Base-by-base conservation (phyloP, 2,797 vertebrate species). In the Strix occidentalis region DNA sequence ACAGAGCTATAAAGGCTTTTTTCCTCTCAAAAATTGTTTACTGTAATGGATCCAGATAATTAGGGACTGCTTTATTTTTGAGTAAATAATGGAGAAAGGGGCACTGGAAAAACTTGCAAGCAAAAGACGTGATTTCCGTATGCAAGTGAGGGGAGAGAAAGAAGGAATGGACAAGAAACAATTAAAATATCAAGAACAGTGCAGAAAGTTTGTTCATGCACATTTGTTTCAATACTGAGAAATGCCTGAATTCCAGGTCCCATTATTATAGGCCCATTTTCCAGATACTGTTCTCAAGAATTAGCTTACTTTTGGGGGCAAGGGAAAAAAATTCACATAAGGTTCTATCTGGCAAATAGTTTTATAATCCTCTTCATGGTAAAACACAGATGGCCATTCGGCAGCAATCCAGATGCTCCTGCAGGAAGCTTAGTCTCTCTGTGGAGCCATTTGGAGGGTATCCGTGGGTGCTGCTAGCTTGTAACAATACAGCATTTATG, bases 351-450 rank as follows among this genome's bases (percentile, higher is more conserved):
- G 94, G 89, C 84, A 92, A 83, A 89, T 54, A 91, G 81, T 93
- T 97, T 92, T 89, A 39, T 94, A 95, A 94, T 96, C 79, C 89
- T 89, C 65, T 58, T 91, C 61, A 84, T 0, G 0, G 87, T 87
- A 57, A 95, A 96, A 94, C 89, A 81, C 95, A 96, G 96, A 96
- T 96, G 95, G 94, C 94, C 76, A 15, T 70, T 86, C 71, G 41
- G 94, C 96, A 95, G 65, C 4, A 2, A 79, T 93, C 96, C 95
- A 96, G 95, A 95, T 96, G 94, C 91, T 97, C 82, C 94, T 97
- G 91, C 94, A 97, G 96, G 96, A 96, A 96, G 94, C 94, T 83
- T 7, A 9, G 50, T 28, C 87, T 96, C 95, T 81, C 94, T 86
- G 91, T 75, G 96, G 96, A 96, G 94, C 84, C 79, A 81, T 96